A percentile compares a stretch with the other conserved stretches of the same genome.
phyloP scores from a whole-genome alignment of 2,113 vertebrate genomes.

The Epinephelus fuscoguttatus region DNA sequence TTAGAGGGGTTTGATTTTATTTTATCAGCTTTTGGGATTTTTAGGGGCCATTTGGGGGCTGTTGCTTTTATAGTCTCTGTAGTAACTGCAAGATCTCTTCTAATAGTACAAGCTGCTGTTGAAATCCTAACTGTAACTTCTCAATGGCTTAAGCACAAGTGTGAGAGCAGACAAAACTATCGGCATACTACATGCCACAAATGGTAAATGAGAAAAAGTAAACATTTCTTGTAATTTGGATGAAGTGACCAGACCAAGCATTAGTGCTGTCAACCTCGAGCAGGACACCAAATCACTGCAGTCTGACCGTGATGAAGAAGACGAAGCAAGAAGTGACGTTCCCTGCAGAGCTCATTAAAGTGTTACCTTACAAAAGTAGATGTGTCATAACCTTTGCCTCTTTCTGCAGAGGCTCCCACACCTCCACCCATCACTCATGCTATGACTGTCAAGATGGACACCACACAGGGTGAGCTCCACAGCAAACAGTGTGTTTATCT shows the following conservation, averaged over 20 bases:
- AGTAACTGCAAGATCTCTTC: background rate
- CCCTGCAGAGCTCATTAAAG: background rate
- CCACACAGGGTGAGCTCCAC: constrained; percentile 68
- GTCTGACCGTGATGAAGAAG: background rate
- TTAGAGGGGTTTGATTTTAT: background rate
- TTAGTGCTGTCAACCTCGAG: background rate
- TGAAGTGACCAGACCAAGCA: background rate
- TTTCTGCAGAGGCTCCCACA: constrained; percentile 61
- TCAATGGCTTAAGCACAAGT: too few relatives aligned
- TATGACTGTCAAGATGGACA: constrained; percentile 67
- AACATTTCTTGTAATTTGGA: background rate
- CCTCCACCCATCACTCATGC: constrained; percentile 60
- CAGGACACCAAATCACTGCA: background rate
- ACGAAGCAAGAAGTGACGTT: background rate
- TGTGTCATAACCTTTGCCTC: background rate
- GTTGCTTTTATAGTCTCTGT: background rate
- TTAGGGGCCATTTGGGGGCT: background rate
- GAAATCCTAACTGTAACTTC: background rate
- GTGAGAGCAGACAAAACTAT: background rate
- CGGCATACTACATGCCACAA: background rate
- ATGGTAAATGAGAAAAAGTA: background rate
- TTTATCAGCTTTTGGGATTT: background rate
- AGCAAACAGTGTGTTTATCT: background rate
- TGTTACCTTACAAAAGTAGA: background rate
- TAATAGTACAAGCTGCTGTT: background rate